A percentile compares a stretch with the other conserved stretches of the same genome.
phyloP scores from a whole-genome alignment of 2,797 vertebrate species.

The Stomatorhinus walkeri region DNA sequence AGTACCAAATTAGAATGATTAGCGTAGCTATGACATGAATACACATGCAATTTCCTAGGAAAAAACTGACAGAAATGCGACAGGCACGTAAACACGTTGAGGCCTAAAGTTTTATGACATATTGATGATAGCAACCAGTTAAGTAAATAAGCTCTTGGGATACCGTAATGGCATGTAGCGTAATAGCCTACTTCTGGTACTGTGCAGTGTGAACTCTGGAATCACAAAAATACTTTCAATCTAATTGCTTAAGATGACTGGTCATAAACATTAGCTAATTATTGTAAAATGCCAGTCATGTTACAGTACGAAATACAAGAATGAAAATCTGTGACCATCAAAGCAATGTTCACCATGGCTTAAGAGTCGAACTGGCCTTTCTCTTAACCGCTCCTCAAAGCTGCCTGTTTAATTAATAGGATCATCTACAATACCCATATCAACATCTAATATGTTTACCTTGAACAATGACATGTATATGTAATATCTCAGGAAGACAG shows the following conservation, averaged over 20 bases:
- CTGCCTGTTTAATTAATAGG: background rate
- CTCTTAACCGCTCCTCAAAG: background rate
- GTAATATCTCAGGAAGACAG: background rate
- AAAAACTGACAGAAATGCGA: background rate
- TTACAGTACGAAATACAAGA: background rate
- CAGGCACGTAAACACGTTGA: background rate
- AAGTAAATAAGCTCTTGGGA: background rate
- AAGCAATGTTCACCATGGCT: background rate
- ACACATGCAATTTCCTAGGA: background rate
- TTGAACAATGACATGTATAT: background rate
- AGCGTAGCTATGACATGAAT: background rate
- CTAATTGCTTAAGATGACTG: background rate
- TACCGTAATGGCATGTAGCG: background rate
- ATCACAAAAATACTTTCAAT: background rate
- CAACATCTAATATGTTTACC: constrained; percentile 7
- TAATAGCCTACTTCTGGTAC: background rate
- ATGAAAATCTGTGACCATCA: background rate
- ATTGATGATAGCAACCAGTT: background rate
- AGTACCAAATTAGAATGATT: background rate
- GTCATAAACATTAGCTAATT: background rate
- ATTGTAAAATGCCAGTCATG: background rate
- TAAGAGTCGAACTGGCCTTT: background rate
- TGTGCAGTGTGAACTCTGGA: background rate
- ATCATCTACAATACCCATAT: background rate
- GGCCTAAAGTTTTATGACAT: background rate